Percentiles rank a stretch among this genome's conserved stretches.
phyloP scores from a whole-genome alignment of 2,113 vertebrate genomes.

The Pollachius pollachius region DNA sequence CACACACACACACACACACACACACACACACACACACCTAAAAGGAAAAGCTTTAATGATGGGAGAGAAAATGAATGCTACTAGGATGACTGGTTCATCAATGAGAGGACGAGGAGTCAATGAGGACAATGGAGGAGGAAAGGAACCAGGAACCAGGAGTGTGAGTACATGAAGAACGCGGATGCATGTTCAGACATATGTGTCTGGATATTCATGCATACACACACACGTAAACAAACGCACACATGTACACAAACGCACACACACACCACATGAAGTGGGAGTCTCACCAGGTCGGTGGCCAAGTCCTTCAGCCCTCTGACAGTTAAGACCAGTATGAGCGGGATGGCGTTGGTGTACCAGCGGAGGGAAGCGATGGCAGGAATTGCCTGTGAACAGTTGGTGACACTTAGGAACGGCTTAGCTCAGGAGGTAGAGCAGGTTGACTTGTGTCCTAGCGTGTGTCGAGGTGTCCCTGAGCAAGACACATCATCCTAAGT shows the following conservation, averaged over 20 bases:
- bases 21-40: slow-evolving; percentile 1
- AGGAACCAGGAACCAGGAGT: neutral
- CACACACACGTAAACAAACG: neutral
- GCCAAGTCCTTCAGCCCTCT: slow-evolving; percentile 82
- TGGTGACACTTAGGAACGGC: neutral
- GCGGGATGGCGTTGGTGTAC: slow-evolving; percentile 82
- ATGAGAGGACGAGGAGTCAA: slow-evolving; percentile 67
- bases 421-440: neutral
- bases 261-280: neutral
- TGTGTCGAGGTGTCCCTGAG: no score
- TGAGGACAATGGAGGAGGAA: slow-evolving; percentile 61
- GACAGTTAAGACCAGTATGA: slow-evolving; percentile 77
- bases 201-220: neutral
- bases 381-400: slow-evolving; percentile 75
- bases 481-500: no score
- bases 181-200: slow-evolving; percentile 1
- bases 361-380: slow-evolving; percentile 87
- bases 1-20: no score
- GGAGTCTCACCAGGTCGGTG: slow-evolving; percentile 83
- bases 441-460: no score
- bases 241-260: neutral
- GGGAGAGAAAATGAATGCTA: slow-evolving; percentile 63
- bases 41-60: slow-evolving; percentile 68
- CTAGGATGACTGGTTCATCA: slow-evolving; percentile 65
- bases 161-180: slow-evolving; percentile 24